These are phyloP conservation scores for Euleptes europaea DNA, from an alignment of 2,113 vertebrate genomes.

Conservation along the genomic window DNA sequence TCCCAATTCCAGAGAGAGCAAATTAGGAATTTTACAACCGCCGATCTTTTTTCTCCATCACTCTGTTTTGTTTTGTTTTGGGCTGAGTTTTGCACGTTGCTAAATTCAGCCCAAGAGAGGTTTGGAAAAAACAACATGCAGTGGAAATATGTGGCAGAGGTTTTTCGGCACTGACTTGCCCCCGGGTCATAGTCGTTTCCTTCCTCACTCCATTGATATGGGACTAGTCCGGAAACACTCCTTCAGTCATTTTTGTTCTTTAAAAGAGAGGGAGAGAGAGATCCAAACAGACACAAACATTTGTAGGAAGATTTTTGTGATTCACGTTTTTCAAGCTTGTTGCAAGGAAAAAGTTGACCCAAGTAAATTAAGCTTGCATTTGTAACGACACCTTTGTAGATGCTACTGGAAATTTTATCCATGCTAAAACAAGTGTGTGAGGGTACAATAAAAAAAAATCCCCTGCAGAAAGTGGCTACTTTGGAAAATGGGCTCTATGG, in stretches of 20 bases:
- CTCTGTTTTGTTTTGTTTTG: conserved; percentile 28
- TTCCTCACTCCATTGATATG: conserved; percentile 55
- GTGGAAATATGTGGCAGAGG: conserved; percentile 51
- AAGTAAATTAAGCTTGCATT: not conserved
- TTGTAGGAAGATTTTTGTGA: not conserved
- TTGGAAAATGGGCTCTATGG: too few relatives aligned
- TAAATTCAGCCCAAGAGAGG: conserved; percentile 58
- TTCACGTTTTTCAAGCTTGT: not conserved
- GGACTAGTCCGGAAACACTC: not conserved
- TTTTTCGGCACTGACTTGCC: conserved; percentile 50
- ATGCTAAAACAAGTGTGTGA: not conserved
- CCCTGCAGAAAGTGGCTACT: not conserved
- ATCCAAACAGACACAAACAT: not conserved
- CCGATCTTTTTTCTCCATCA: not conserved
- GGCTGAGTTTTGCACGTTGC: not conserved
- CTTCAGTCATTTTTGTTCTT: not conserved
- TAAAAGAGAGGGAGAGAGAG: not conserved
- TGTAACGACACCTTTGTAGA: not conserved
- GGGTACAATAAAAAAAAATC: not conserved
- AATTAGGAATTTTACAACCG: conserved; percentile 22
- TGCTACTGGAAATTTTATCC: not conserved
- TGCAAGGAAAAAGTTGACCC: not conserved
- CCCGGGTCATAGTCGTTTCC: conserved; percentile 62
- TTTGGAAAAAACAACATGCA: conserved; percentile 49
- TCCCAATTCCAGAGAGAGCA: not conserved